A percentile compares a stretch with the other conserved stretches of the same genome.
These are phyloP conservation scores for Drosophila sucinea DNA, from an alignment of 1,140 invertebrate species.

Conservation along the genomic window DNA sequence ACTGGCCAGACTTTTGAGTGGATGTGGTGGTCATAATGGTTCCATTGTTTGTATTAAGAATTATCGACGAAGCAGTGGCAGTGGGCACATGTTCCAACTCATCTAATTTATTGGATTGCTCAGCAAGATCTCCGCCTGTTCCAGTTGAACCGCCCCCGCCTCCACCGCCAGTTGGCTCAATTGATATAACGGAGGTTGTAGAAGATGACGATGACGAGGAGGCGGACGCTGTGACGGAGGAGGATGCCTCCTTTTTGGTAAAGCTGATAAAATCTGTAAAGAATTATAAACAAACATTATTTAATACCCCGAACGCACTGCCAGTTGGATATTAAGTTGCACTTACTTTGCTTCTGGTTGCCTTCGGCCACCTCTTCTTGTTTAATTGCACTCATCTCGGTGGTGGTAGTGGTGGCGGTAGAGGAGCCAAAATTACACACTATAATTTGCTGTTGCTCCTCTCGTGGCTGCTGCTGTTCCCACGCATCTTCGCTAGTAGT, in stretches of 20 bases:
- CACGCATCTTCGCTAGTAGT: conserved; percentile 5
- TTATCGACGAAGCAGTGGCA: conserved; percentile 13
- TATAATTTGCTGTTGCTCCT: conserved; percentile 60
- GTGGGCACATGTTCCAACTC: conserved; percentile 52
- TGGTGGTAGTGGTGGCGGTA: conserved; percentile 14
- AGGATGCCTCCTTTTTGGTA: conserved; percentile 67
- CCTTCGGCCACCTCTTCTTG: conserved; percentile 47
- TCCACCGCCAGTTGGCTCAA: conserved; percentile 47
- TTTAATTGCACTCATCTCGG: conserved; percentile 63
- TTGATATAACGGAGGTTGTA: conserved; percentile 64
- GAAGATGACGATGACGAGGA: conserved; percentile 64
- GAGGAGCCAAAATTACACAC: conserved; percentile 49
- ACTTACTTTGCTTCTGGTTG: conserved; percentile 68
- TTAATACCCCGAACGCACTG: not conserved
- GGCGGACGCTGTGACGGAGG: conserved; percentile 24
- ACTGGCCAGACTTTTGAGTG: conserved; percentile 40
- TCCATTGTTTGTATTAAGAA: conserved; percentile 38
- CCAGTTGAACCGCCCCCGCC: conserved; percentile 17
- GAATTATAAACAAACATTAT: not conserved
- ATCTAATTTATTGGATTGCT: conserved; percentile 37
- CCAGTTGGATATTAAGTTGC: not conserved
- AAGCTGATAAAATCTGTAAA: conserved; percentile 61
- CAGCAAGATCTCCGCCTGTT: conserved; percentile 24
- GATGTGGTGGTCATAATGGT: conserved; percentile 40
- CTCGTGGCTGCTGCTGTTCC: conserved; percentile 19